Base-by-base conservation (phyloP, 2,113 vertebrate genomes). In the Engystomops pustulosus region DNA sequence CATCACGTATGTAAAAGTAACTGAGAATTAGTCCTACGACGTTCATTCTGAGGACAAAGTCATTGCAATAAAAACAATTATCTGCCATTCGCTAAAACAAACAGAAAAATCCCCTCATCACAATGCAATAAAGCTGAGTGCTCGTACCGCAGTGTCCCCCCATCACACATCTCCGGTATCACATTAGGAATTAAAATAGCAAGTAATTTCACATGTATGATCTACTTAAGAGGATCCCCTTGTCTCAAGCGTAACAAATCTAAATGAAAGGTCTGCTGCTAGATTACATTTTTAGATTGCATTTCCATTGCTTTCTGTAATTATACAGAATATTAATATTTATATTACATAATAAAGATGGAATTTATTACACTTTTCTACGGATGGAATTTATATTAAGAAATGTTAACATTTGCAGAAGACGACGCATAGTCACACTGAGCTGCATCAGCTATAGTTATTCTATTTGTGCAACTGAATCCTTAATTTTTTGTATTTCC, bases 21-120 rank as follows among this genome's bases (percentile, higher is more conserved):
- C 14, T 8, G 11, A 47, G 30, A n/a, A 74, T 41, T 49, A 18
- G 4, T 51, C 9, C 17, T 55, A 4, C 0, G 15, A 77, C 23
- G 20, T 65, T 12, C 47, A 47, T 17, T 72, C 15, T 55, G 34
- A 58, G 72, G 17, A 70, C 15, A 45, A 82, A 74, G 25, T 68
- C 27, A 38, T 41, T 58, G 67, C 47, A 49, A 38, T 49, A 74
- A 74, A 84, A 83, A 77, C 45, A 84, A 78, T 84, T 84, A 53
- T 27, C 27, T 67, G 2, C 30, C 36, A 58, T 32, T 84, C 69
- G 45, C 51, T 72, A 30, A 84, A 74, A 47, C 20, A 83, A 77
- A 84, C 30, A 38, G 45, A 77, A 75, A 84, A 84, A 84, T 84
- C 72, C 82, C 53, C 82, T 84, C 82, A 84, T 84, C 72, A 68